Base-by-base conservation (phyloP, 2,113 vertebrate genomes). In the Halichoeres trimaculatus region DNA sequence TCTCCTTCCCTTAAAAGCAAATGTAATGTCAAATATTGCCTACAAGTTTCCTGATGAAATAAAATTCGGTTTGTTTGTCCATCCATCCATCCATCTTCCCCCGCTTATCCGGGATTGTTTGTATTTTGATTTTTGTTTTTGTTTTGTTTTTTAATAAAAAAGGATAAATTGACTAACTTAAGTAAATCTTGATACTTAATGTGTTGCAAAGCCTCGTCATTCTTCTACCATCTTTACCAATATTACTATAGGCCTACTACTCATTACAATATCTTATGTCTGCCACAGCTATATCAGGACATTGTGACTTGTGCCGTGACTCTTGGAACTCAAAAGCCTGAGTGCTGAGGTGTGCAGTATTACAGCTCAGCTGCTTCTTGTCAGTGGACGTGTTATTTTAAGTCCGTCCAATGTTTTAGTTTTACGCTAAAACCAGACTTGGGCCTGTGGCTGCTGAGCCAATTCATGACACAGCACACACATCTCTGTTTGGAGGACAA, bases 401-500 rank as follows among this genome's bases (percentile, higher is more conserved):
- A 68, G 56, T 80, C 66, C 54, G 56, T 80, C 66, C 54, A 53
- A 47, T 81, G 81, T 84, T 86, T 86, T 68, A 79, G 80, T 87
- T 83, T 83, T 47, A 47, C 68, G 77, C 90, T 86, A 89, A 92
- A 92, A 86, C 85, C 85, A 87, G 86, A 86, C 85, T 53, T 56
- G 78, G 74, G 83, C 81, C 64, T 83, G 76, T 58, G 85, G 83
- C 81, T 70, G 69, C 56, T 12, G 4, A 69, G 74, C 76, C 86
- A 74, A 72, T 88, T 90, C 85, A 89, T 92, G 91, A 89, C 87
- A 87, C 89, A 88, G 79, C 86, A 70, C 74, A 84, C 81, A 86
- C 78, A 70, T 79, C 69, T 70, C 50, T 80, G 59, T 58, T 50
- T 8, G 22, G 63, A 74, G 87, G 79, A 91, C 90, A 92, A 92